phyloP scores from a whole-genome alignment of 2,113 vertebrate genomes.

The Psittacus erithacus region DNA sequence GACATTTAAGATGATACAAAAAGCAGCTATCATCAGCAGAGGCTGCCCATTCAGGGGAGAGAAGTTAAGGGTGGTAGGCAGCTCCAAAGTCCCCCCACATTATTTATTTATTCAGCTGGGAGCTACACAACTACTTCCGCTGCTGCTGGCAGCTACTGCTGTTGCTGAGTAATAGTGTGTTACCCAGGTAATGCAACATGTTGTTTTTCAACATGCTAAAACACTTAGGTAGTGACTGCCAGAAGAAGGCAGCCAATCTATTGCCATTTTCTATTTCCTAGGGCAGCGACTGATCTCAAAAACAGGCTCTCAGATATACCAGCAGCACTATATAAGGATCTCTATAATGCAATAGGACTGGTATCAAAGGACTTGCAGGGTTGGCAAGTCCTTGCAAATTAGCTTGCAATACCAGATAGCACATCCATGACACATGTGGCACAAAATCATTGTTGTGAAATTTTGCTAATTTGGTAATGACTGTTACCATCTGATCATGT shows the following conservation, averaged over 20 bases:
- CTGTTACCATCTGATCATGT: neutral
- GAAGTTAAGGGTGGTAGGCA: neutral
- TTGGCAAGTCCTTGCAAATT: neutral
- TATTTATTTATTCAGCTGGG: neutral
- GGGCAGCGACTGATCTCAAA: neutral
- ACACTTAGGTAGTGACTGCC: neutral
- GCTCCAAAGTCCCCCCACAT: neutral
- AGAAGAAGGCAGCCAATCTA: neutral
- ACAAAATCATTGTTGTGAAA: constrained; percentile 1
- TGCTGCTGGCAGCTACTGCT: neutral
- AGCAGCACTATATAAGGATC: neutral
- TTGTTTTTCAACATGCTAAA: neutral
- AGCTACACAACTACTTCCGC: neutral
- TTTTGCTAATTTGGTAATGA: neutral
- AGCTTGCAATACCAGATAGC: neutral
- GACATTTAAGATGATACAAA: neutral
- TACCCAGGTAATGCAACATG: neutral
- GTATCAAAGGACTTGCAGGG: neutral
- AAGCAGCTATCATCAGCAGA: neutral
- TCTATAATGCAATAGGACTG: neutral
- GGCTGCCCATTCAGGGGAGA: neutral
- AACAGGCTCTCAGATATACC: neutral
- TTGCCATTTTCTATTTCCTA: neutral
- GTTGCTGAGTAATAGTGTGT: neutral
- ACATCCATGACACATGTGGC: neutral